Evolutionary conservation across 2,113 vertebrate genomes (phyloP), one percentile per base, ranked within the genome.

Genomic region (Sporophila hypoxantha): DNA sequence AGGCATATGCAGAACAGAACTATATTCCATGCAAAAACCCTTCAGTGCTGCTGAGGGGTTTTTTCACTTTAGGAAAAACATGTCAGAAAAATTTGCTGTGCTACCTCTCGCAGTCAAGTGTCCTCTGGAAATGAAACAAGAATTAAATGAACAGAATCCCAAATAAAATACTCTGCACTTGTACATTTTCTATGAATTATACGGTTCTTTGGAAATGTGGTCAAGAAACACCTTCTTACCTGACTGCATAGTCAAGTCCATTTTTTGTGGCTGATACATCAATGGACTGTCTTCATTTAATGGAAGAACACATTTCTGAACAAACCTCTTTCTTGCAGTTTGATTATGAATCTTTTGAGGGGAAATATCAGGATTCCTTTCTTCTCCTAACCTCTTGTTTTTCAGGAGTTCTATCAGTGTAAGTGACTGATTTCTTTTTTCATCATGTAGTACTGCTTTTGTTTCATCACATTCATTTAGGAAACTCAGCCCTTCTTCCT

Each of bases 321-420:
- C 96, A 94, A 98, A 97, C 93, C 98, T 97, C 95, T 98, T 98
- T 94, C 97, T 98, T 96, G 96, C 96, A 67, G 97, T 97, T 93
- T 98, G 97, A 90, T 88, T 97, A 93, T 97, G 96, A 86, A 96
- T 97, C 95, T 98, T 97, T 93, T 97, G 97, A 94, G 97, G 92
- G 89, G 96, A 98, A 91, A 95, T 66, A 90, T 91, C 91, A 87
- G 93, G 89, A 94, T 95, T 96, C 73, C 95, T 96, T 94, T 98
- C 98, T 93, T 99, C 98, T 91, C 97, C 97, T 90, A 97, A 95
- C 87, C 97, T 97, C 97, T 97, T 98, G 91, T 96, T 97, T 97
- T 97, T 97, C 87, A 99, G 97, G 73, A 99, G 98, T 96, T 98
- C 97, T 93, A 98, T 98, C 96, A 99, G 97, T 95, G 98, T 98